A percentile compares a stretch with the other conserved stretches of the same genome.
These are phyloP conservation scores for Cliona cf. orientalis DNA, from an alignment of 37 sponge, comb jelly and placozoan genomes.

Conservation along the genomic window DNA sequence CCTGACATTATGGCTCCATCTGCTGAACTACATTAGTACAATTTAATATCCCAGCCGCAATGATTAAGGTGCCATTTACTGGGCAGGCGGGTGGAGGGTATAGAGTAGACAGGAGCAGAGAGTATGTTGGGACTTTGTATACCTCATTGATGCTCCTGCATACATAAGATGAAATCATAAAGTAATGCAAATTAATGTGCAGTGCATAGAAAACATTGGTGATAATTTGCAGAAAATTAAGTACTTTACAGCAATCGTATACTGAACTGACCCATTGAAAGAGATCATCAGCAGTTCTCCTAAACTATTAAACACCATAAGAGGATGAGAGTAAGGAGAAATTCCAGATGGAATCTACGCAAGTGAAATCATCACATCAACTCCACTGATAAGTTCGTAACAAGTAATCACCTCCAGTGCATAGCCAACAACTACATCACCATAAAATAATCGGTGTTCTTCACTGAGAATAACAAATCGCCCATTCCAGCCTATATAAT, in stretches of 20 bases:
- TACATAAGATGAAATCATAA: neutral
- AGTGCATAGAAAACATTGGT: neutral
- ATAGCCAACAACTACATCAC: neutral
- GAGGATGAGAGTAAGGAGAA: neutral
- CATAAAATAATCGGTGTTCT: slow-evolving; percentile 30
- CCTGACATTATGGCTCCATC: slow-evolving; percentile 11
- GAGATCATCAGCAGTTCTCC: slow-evolving; percentile 10
- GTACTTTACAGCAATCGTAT: no score
- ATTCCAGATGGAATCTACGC: slow-evolving; percentile 5
- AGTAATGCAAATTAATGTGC: neutral
- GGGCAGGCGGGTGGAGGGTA: slow-evolving; percentile 55
- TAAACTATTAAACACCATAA: slow-evolving; percentile 1
- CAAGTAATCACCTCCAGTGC: slow-evolving; percentile 16
- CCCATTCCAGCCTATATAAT: slow-evolving; percentile 10
- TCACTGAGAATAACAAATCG: slow-evolving; percentile 28
- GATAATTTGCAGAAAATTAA: no score
- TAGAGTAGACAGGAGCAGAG: slow-evolving; percentile 30
- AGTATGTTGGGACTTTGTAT: slow-evolving; percentile 21
- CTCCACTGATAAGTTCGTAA: neutral
- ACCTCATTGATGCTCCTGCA: neutral
- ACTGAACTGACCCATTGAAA: neutral
- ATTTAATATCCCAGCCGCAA: neutral
- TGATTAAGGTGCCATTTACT: neutral
- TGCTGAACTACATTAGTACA: neutral
- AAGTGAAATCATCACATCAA: neutral